phyloP scores from a whole-genome alignment of 2,113 vertebrate genomes.

The Menura novaehollandiae region DNA sequence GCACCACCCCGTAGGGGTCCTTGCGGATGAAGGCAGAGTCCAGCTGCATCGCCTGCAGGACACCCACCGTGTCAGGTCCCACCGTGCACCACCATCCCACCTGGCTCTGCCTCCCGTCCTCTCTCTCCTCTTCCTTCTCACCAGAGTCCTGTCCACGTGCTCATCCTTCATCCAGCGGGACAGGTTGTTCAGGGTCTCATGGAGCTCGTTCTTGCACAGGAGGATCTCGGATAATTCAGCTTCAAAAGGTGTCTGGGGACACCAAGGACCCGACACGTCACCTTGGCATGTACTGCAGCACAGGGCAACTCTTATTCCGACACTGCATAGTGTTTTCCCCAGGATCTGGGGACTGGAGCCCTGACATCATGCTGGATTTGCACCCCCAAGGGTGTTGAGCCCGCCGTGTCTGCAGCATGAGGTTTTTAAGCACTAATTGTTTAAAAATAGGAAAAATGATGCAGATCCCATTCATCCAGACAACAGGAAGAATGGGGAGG shows the following conservation, averaged over 20 bases:
- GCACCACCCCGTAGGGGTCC: constrained; percentile 83
- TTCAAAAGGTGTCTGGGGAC: constrained; percentile 79
- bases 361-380: background rate
- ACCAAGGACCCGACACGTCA: background rate
- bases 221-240: constrained; percentile 76
- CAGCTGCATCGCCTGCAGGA: constrained; percentile 72
- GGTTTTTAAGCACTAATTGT: background rate
- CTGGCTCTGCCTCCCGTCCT: background rate
- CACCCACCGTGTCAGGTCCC: rapidly evolving
- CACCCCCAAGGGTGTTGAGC: background rate
- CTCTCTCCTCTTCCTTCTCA: constrained; percentile 31
- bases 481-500: background rate
- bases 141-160: constrained; percentile 73
- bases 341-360: background rate
- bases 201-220: constrained; percentile 73
- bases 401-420: too few relatives aligned
- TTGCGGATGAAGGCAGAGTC: constrained; percentile 81
- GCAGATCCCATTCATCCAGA: background rate
- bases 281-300: background rate
- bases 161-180: constrained; percentile 79
- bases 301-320: background rate
- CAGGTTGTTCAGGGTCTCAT: constrained; percentile 75
- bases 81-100: background rate
- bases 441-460: background rate
- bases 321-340: background rate